Evolutionary conservation across 1,140 invertebrate species (phyloP).

Genomic region (Penaeus indicus): DNA sequence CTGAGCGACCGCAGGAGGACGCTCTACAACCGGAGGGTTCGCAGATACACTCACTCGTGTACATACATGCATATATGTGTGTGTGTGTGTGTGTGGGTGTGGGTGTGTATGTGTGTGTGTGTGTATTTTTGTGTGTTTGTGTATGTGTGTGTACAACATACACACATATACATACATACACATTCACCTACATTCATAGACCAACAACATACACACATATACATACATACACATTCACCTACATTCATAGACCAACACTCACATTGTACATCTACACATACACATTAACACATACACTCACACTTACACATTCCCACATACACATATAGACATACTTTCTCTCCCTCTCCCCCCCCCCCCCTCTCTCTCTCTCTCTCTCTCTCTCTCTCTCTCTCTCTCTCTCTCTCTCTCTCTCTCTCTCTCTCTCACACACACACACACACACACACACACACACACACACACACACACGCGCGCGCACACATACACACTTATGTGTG

Average conservation of each 20-base stretch:
- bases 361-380: neutral
- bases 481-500: too few species aligned
- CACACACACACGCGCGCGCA: too few species aligned
- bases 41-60: neutral
- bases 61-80: neutral
- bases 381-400: too few species aligned
- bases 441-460: too few species aligned
- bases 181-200: neutral
- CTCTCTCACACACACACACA: too few species aligned
- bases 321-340: neutral
- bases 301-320: neutral
- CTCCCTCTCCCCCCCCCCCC: neutral
- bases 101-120: neutral
- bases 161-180: neutral
- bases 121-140: neutral
- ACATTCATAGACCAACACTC: neutral
- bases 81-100: neutral
- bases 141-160: conserved; percentile 1
- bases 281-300: neutral
- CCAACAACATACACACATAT: neutral
- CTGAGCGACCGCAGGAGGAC: too few species aligned
- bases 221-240: neutral
- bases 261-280: conserved; percentile 26
- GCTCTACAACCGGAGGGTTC: too few species aligned
- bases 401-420: too few species aligned